Conservation (phyloP, 2,888 invertebrate genomes). For the Embidobia sp. region DNA sequence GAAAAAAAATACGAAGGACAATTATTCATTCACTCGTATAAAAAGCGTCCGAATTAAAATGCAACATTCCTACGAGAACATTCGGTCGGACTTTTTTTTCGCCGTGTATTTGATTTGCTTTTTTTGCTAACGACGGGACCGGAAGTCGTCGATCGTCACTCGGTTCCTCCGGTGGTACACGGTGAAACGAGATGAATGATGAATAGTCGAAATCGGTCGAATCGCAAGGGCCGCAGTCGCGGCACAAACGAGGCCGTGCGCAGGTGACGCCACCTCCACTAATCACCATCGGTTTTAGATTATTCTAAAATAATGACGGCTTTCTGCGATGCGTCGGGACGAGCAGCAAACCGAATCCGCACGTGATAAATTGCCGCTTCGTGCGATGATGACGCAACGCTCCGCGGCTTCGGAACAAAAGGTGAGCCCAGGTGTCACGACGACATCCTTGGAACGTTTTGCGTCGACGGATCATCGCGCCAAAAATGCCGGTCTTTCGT, state of each 20-base stretch:
- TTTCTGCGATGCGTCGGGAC: slow-evolving; percentile 69
- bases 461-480: slow-evolving; percentile 32
- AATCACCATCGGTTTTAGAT: slow-evolving; percentile 82
- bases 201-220: slow-evolving; percentile 72
- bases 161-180: slow-evolving; percentile 53
- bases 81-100: too few species aligned
- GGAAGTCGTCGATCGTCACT: slow-evolving; percentile 65
- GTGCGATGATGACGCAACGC: slow-evolving; percentile 66
- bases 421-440: slow-evolving; percentile 71
- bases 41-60: slow-evolving; percentile 49
- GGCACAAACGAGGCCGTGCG: slow-evolving; percentile 73
- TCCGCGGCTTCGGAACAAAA: slow-evolving; percentile 64
- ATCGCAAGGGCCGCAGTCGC: slow-evolving; percentile 59
- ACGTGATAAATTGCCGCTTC: slow-evolving; percentile 73
- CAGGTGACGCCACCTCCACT: slow-evolving; percentile 80
- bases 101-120: slow-evolving; percentile 14
- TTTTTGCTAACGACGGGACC: slow-evolving; percentile 39
- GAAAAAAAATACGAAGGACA: slow-evolving; percentile 52
- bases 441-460: slow-evolving; percentile 62
- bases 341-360: slow-evolving; percentile 51
- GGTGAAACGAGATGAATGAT: slow-evolving; percentile 72
- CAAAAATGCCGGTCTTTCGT: slow-evolving; percentile 46
- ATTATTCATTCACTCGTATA: slow-evolving; percentile 43
- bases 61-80: slow-evolving; percentile 44
- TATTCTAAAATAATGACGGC: slow-evolving; percentile 81